Evolutionary conservation across 1,140 invertebrate species (phyloP).

Genomic region (Copidosoma floridanum): DNA sequence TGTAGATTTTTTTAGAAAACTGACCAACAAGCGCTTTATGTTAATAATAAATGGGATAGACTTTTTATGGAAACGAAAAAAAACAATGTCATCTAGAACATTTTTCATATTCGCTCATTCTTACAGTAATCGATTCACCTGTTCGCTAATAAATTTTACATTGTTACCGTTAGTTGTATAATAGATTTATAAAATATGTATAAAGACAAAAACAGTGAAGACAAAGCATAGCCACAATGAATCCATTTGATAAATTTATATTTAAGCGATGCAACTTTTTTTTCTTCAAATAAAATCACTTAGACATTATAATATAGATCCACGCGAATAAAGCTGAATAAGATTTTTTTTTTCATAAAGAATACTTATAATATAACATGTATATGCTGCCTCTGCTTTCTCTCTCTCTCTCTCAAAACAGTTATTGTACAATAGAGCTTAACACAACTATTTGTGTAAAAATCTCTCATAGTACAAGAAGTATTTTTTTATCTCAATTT

Average conservation of each 20-base stretch:
- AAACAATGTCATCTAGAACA: background rate
- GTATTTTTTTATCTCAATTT: slow-evolving; percentile 9
- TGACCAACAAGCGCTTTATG: slow-evolving; percentile 12
- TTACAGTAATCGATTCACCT: slow-evolving; percentile 16
- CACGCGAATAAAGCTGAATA: slow-evolving; percentile 18
- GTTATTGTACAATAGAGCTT: slow-evolving; percentile 23
- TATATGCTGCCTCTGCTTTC: slow-evolving; percentile 19
- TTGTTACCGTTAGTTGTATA: slow-evolving; percentile 15
- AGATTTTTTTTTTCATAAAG: slow-evolving; percentile 19
- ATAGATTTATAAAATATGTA: slow-evolving; percentile 13
- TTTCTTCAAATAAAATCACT: slow-evolving; percentile 25
- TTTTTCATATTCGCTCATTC: slow-evolving; percentile 9
- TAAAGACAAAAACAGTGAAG: slow-evolving; percentile 17
- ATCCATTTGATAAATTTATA: slow-evolving; percentile 24
- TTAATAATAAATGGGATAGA: too few relatives aligned
- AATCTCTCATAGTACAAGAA: slow-evolving; percentile 23
- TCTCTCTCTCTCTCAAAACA: slow-evolving; percentile 5
- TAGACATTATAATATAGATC: slow-evolving; percentile 26
- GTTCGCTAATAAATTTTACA: slow-evolving; percentile 14
- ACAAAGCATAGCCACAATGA: slow-evolving; percentile 21
- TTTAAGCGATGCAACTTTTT: slow-evolving; percentile 28
- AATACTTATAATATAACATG: slow-evolving; percentile 23
- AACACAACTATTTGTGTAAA: slow-evolving; percentile 25
- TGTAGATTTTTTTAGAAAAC: slow-evolving; percentile 23
- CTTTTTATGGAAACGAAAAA: too few relatives aligned